A percentile compares a stretch with the other conserved stretches of the same genome.
These are phyloP conservation scores for Callospermophilus lateralis DNA, from an alignment of 2,113 vertebrate genomes.

Conservation along the genomic window DNA sequence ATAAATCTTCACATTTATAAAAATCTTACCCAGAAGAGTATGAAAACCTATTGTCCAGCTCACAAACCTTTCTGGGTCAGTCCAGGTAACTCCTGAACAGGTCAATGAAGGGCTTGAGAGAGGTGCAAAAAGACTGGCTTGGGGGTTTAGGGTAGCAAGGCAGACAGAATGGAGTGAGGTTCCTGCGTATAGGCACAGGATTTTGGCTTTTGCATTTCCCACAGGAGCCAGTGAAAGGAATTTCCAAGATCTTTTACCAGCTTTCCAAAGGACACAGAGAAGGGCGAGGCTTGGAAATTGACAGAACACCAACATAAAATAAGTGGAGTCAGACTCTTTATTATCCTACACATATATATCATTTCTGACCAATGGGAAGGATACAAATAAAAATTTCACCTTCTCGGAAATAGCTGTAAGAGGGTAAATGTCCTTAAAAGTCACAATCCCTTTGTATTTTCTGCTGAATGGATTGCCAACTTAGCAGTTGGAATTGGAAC, in stretches of 20 bases:
- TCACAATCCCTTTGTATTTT: background rate
- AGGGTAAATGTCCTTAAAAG: background rate
- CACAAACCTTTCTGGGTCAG: background rate
- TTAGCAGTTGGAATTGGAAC: background rate
- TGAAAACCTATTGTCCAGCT: background rate
- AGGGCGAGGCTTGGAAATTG: background rate
- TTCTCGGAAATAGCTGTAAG: background rate
- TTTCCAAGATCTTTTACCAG: background rate
- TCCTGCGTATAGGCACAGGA: background rate
- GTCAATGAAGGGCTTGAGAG: background rate
- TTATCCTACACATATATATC: background rate
- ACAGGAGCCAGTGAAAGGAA: background rate
- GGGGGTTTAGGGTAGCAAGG: background rate
- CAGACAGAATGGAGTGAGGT: background rate
- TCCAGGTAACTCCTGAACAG: background rate
- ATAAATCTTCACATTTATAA: too few species aligned
- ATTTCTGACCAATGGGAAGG: background rate
- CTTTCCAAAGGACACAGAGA: background rate
- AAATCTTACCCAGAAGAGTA: background rate
- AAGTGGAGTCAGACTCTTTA: background rate
- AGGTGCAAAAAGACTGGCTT: background rate
- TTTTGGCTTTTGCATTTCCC: background rate
- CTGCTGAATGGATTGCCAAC: background rate
- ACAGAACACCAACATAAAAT: background rate
- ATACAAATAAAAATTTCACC: background rate